Evolutionary conservation across 2,888 invertebrate species (phyloP).

Genomic region (Drosophila borborema): DNA sequence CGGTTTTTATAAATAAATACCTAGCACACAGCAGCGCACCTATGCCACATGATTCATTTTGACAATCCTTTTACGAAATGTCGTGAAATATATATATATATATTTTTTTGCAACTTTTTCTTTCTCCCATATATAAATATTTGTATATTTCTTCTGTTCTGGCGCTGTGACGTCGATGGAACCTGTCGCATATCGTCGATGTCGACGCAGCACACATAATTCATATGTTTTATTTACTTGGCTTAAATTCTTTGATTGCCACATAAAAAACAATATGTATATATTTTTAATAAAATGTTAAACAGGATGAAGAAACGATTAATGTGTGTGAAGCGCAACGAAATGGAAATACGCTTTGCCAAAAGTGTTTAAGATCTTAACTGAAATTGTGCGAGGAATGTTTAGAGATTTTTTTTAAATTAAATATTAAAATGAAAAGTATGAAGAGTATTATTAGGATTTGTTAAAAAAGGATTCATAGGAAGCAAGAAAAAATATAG

Average conservation of each 20-base stretch:
- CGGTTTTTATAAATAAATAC: slow-evolving; percentile 25
- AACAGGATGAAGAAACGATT: not conserved
- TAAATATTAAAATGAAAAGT: no score
- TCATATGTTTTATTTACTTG: slow-evolving; percentile 77
- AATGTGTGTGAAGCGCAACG: not conserved
- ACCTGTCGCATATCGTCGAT: slow-evolving; percentile 37
- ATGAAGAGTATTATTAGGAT: no score
- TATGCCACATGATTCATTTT: slow-evolving; percentile 48
- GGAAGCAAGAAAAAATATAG: not conserved
- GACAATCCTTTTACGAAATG: slow-evolving; percentile 31
- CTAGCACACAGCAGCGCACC: not conserved
- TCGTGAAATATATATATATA: slow-evolving; percentile 1
- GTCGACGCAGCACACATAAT: slow-evolving; percentile 61
- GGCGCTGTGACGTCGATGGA: slow-evolving; percentile 54
- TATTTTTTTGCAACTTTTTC: not conserved
- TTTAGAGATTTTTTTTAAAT: not conserved
- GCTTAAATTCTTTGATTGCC: slow-evolving; percentile 59
- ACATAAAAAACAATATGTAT: slow-evolving; percentile 21
- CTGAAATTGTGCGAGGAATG: not conserved
- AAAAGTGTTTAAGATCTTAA: no score
- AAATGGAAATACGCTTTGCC: not conserved
- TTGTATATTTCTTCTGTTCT: not conserved
- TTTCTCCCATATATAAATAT: not conserved
- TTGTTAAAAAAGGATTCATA: not conserved
- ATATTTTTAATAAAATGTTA: slow-evolving; percentile 12